These are phyloP conservation scores for Albula glossodonta DNA, from an alignment of 2,113 vertebrate genomes.

Conservation along the genomic window DNA sequence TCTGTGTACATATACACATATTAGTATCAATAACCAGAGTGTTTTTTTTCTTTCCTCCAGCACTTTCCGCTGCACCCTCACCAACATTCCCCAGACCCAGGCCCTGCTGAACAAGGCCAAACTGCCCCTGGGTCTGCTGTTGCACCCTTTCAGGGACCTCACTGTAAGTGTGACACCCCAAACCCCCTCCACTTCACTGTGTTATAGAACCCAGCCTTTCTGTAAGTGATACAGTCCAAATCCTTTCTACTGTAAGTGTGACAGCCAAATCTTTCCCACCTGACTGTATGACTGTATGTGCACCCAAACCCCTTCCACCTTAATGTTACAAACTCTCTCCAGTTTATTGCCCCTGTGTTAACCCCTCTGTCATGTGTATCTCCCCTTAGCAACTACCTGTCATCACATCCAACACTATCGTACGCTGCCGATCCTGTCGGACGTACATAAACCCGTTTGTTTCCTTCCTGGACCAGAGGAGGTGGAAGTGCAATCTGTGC, in stretches of 20 bases:
- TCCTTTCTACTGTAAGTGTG: too few species aligned
- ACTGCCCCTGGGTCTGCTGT: conserved; percentile 89
- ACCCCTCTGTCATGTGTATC: conserved; percentile 4
- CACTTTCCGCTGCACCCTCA: conserved; percentile 91
- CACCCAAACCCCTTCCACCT: neutral
- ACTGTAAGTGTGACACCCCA: conserved; percentile 69
- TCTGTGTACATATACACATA: neutral
- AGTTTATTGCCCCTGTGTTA: neutral
- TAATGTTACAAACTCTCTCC: too few species aligned
- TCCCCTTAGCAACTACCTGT: conserved; percentile 87
- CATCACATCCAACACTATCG: conserved; percentile 95
- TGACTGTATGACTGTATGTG: conserved; percentile 69
- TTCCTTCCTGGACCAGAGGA: conserved; percentile 92
- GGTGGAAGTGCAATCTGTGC: conserved; percentile 98
- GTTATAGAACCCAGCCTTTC: too few species aligned
- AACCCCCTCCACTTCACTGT: neutral
- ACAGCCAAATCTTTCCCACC: too few species aligned
- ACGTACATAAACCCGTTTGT: conserved; percentile 98
- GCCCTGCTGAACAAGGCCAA: conserved; percentile 93
- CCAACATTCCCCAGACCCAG: conserved; percentile 92
- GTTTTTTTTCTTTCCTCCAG: conserved; percentile 62
- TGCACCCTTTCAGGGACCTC: conserved; percentile 96
- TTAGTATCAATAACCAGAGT: neutral
- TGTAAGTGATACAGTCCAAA: too few species aligned
- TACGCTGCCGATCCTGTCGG: conserved; percentile 91